Evolutionary conservation across 2,888 invertebrate species (phyloP), one percentile per base, ranked within the genome.

Genomic region (Pristionchus maxplancki): DNA sequence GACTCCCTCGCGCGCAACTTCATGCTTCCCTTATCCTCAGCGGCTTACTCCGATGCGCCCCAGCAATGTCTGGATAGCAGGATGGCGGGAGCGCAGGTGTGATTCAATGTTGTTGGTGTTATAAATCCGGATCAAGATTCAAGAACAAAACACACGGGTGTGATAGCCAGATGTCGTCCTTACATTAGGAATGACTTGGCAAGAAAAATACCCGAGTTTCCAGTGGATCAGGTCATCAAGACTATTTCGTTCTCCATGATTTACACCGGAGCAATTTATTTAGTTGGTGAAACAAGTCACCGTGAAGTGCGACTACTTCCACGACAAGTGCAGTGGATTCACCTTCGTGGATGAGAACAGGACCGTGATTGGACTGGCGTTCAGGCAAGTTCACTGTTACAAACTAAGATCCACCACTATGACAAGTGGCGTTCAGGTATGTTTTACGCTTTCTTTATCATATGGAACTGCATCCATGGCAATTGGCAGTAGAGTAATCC

Each of bases 211-310:
- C n/a, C n/a, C n/a, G n/a, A n/a, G n/a, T n/a, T n/a, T n/a, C n/a
- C n/a, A n/a, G n/a, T n/a, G n/a, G n/a, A n/a, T n/a, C n/a, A n/a
- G n/a, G n/a, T n/a, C n/a, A n/a, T n/a, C n/a, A n/a, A n/a, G n/a
- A n/a, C n/a, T n/a, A n/a, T n/a, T n/a, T n/a, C n/a, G n/a, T n/a
- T n/a, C n/a, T n/a, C n/a, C n/a, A n/a, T n/a, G n/a, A n/a, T n/a
- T n/a, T n/a, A n/a, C n/a, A n/a, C n/a, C n/a, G n/a, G n/a, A n/a
- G n/a, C n/a, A n/a, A n/a, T n/a, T n/a, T n/a, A n/a, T n/a, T n/a
- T n/a, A n/a, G n/a, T n/a, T n/a, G n/a, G n/a, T n/a, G n/a, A 64
- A 67, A 31, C 86, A 86, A 67, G 86, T 86, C 24, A 86, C 67
- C 5, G 28, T 86, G 11, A 44, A 86, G 17, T 67, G 64, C 48